Conservation (phyloP, 1,140 invertebrate species). For the Cheumatopsyche charites region DNA sequence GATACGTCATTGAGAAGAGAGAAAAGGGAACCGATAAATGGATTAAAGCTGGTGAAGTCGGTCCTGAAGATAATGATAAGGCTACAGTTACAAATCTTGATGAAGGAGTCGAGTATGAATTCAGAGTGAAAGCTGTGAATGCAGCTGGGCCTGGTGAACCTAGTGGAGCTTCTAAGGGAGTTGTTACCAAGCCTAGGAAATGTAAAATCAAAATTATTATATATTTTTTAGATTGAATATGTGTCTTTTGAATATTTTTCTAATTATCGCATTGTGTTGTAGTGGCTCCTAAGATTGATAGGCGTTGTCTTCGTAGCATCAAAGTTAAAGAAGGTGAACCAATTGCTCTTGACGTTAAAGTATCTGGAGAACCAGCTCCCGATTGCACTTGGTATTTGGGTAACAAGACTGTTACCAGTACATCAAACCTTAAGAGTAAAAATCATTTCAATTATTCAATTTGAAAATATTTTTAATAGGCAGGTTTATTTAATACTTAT, state of each 20-base stretch:
- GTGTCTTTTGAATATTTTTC: neutral
- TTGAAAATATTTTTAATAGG: neutral
- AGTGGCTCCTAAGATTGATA: conserved; percentile 93
- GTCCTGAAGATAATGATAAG: conserved; percentile 73
- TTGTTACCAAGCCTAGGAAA: conserved; percentile 85
- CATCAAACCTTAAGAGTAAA: conserved; percentile 41
- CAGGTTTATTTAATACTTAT: conserved; percentile 12
- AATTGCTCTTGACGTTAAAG: conserved; percentile 82
- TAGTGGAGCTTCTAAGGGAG: conserved; percentile 81
- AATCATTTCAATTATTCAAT: neutral
- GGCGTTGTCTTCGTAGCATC: conserved; percentile 76
- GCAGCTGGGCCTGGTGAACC: conserved; percentile 84
- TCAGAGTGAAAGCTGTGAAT: conserved; percentile 83
- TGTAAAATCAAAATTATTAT: conserved; percentile 69
- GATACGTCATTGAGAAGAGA: conserved; percentile 92
- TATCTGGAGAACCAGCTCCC: conserved; percentile 83
- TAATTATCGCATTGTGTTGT: conserved; percentile 49
- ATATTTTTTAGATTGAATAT: conserved; percentile 34
- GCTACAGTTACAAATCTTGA: conserved; percentile 80
- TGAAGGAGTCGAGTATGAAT: conserved; percentile 87
- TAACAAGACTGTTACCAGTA: conserved; percentile 62
- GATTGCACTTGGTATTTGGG: conserved; percentile 77
- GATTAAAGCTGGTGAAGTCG: conserved; percentile 83
- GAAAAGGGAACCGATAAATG: conserved; percentile 87
- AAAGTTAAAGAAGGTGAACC: conserved; percentile 84